Conservation (phyloP, 2,797 vertebrate genomes). For the Leptoclinus maculatus region DNA sequence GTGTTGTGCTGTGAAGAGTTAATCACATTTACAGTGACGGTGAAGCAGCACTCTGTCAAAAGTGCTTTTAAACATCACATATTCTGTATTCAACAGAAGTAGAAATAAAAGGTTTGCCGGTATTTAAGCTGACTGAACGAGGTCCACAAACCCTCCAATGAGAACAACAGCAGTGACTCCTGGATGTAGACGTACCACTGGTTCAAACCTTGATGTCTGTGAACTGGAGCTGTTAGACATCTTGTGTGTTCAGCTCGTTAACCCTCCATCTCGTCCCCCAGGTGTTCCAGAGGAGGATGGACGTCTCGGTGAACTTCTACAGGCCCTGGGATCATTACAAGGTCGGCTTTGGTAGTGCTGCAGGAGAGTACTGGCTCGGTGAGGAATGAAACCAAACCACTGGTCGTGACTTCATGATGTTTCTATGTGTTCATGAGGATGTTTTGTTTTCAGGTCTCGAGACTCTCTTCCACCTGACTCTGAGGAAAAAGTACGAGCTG, state of each 20-base stretch:
- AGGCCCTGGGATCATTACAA: background rate
- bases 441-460: conserved; percentile 36
- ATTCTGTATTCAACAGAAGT: no score
- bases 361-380: conserved; percentile 57
- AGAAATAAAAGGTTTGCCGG: no score
- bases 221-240: background rate
- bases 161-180: no score
- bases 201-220: no score
- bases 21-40: no score
- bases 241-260: background rate
- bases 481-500: conserved; percentile 22
- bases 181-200: no score
- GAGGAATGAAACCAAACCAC: background rate
- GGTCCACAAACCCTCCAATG: no score
- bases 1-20: no score
- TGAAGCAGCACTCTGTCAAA: no score
- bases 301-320: background rate
- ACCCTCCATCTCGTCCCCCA: background rate
- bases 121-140: no score
- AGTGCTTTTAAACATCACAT: no score
- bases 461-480: conserved; percentile 17
- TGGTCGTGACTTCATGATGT: background rate
- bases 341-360: conserved; percentile 2
- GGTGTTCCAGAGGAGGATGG: background rate
- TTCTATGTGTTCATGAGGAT: background rate